Evolutionary conservation across 2,888 invertebrate species (phyloP).

Genomic region (Ctenicera cuprea): DNA sequence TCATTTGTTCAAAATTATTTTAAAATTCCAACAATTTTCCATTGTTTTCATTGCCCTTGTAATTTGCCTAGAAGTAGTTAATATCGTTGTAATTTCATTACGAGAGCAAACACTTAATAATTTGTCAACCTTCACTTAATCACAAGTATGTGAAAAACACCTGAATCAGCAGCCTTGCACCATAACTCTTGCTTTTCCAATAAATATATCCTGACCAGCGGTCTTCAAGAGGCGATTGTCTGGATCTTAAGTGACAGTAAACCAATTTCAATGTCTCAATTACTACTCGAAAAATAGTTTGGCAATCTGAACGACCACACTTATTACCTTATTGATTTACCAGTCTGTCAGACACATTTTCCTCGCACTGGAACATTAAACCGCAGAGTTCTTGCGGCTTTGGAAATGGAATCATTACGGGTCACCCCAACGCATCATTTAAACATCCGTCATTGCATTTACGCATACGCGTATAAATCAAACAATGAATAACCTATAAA

Average conservation of each 20-base stretch:
- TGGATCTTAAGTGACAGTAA: slow-evolving; percentile 45
- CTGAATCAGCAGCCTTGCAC: not conserved
- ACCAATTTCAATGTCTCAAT: slow-evolving; percentile 29
- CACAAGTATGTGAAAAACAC: too few species aligned
- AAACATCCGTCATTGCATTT: slow-evolving; percentile 37
- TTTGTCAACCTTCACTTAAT: too few species aligned
- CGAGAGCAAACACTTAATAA: too few species aligned
- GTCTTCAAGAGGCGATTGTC: slow-evolving; percentile 56
- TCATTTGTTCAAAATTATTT: too few species aligned
- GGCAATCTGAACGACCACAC: slow-evolving; percentile 36
- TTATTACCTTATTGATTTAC: slow-evolving; percentile 31
- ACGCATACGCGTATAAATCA: slow-evolving; percentile 52
- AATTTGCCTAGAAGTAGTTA: too few species aligned
- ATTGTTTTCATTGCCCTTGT: too few species aligned
- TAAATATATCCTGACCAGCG: slow-evolving; percentile 58
- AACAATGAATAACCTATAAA: slow-evolving; percentile 48
- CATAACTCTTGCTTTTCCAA: slow-evolving; percentile 32
- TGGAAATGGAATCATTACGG: not conserved
- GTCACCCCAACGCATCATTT: slow-evolving; percentile 24
- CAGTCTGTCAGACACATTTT: slow-evolving; percentile 29
- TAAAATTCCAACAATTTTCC: too few species aligned
- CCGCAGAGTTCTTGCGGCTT: not conserved
- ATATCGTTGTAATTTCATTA: too few species aligned
- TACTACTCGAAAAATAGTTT: slow-evolving; percentile 31
- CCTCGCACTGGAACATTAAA: not conserved